Evolutionary conservation across 30 jellyfish, hydroid and myxozoan species (phyloP).

Genomic region (Cassiopea xamachana): DNA sequence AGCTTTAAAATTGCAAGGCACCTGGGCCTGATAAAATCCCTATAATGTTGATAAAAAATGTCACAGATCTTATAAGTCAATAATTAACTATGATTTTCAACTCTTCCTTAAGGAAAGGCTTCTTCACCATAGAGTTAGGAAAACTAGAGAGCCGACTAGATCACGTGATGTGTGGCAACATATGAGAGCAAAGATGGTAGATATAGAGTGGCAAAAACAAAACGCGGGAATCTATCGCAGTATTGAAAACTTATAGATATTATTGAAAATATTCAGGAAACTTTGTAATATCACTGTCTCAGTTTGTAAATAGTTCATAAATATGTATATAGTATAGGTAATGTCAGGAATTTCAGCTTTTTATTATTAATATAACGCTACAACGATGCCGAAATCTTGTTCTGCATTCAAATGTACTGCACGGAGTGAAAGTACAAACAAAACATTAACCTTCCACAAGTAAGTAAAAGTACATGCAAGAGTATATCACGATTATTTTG

Average conservation of each 20-base stretch:
- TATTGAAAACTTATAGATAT: not conserved
- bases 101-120: no score
- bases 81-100: no score
- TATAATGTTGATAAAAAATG: no score
- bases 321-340: not conserved
- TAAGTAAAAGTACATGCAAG: not conserved
- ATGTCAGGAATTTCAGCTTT: not conserved
- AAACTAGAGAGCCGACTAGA: not conserved
- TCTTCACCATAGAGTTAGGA: not conserved
- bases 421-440: constrained; percentile 17
- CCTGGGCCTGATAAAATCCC: no score
- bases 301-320: constrained; percentile 5
- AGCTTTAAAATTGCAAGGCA: no score
- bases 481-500: not conserved
- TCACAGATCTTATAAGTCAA: no score
- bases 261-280: not conserved
- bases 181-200: constrained; percentile 18
- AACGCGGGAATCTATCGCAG: not conserved
- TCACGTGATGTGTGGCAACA: constrained; percentile 29
- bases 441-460: constrained; percentile 27
- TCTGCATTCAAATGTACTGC: constrained; percentile 35
- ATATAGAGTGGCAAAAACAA: constrained; percentile 15
- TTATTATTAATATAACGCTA: not conserved
- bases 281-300: not conserved
- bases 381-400: constrained; percentile 44